Percentiles rank a stretch among this genome's conserved stretches.
Conservation (phyloP, 2,113 vertebrate species). For the Emydocephalus ijimae region DNA sequence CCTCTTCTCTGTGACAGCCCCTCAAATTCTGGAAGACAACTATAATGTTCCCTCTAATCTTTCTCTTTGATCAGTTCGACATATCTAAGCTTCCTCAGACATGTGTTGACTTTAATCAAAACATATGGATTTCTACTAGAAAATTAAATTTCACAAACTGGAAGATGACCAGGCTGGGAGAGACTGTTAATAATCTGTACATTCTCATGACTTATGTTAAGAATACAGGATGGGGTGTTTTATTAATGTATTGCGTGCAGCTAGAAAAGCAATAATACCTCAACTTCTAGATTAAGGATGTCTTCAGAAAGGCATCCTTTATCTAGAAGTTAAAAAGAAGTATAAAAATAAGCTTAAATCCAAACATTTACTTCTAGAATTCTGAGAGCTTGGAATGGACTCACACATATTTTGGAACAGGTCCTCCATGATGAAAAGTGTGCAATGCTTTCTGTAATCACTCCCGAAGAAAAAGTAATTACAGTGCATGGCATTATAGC, state of each 20-base stretch:
- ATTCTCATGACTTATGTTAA: background rate
- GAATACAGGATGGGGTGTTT: background rate
- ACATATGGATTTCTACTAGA: background rate
- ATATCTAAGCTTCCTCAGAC: background rate
- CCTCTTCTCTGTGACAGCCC: background rate
- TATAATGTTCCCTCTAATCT: background rate
- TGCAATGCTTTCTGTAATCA: slow-evolving; percentile 25
- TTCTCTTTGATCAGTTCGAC: background rate
- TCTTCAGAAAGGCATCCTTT: background rate
- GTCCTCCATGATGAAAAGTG: slow-evolving; percentile 33
- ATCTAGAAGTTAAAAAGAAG: background rate
- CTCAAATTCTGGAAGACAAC: background rate
- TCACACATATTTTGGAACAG: background rate
- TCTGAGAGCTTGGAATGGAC: background rate
- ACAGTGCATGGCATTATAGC: slow-evolving; percentile 23
- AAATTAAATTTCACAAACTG: background rate
- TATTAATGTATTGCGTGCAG: background rate
- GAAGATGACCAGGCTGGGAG: background rate
- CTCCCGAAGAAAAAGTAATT: slow-evolving; percentile 41
- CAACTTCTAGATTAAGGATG: background rate
- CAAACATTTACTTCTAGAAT: background rate
- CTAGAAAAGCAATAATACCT: background rate
- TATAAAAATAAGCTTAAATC: background rate
- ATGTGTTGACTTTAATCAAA: background rate
- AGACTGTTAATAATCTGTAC: background rate